These are phyloP conservation scores for Microtus montanus DNA, from an alignment of 2,113 vertebrate genomes.

Conservation along the genomic window DNA sequence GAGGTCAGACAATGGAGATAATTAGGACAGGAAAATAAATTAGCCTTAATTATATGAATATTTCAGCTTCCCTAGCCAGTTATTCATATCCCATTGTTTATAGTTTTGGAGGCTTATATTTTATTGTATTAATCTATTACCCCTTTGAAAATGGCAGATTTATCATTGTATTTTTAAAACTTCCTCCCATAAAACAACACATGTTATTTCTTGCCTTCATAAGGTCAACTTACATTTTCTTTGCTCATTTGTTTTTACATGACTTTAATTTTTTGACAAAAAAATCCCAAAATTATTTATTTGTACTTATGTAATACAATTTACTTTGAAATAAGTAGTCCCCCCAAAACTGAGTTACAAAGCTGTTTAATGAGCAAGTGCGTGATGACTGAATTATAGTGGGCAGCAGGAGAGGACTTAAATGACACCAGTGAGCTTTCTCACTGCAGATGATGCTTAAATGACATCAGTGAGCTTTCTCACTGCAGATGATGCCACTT, in stretches of 20 bases:
- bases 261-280: constrained; percentile 5
- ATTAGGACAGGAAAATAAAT: constrained; percentile 51
- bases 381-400: neutral
- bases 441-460: constrained; percentile 8
- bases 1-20: constrained; percentile 37
- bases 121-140: neutral
- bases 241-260: neutral
- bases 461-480: neutral
- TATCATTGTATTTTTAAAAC: neutral
- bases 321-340: neutral
- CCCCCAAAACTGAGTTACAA: neutral
- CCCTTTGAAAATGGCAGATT: constrained; percentile 10
- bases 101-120: neutral
- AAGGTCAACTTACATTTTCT: neutral
- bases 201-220: neutral
- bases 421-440: neutral
- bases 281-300: neutral
- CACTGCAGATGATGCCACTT: constrained; percentile 12
- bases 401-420: neutral
- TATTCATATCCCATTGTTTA: neutral
- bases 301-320: neutral
- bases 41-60: constrained; percentile 42
- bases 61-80: neutral
- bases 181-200: neutral
- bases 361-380: neutral